Evolutionary conservation across 2,113 vertebrate genomes (phyloP).

Genomic region (Cyanistes caeruleus): DNA sequence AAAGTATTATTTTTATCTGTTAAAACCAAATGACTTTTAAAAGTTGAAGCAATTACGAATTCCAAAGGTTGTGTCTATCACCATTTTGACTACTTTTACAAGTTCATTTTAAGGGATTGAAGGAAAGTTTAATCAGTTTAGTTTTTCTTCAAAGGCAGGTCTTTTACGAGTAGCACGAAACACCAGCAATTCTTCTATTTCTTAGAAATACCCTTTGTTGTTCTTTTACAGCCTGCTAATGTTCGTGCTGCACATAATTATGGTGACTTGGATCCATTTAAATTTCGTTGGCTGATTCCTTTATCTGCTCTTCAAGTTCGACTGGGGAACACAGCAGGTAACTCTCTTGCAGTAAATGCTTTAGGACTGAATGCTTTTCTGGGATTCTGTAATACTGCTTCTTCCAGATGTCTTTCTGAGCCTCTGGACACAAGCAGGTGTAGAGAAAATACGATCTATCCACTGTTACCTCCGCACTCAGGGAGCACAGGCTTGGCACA

Average conservation of each 20-base stretch:
- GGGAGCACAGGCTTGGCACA: background rate
- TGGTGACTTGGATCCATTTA: conserved; percentile 89
- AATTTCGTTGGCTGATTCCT: conserved; percentile 96
- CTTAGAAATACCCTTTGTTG: background rate
- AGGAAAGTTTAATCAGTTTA: background rate
- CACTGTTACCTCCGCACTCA: background rate
- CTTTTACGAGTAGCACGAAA: background rate
- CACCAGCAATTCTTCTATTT: background rate
- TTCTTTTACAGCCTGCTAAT: conserved; percentile 71
- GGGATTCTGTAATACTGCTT: background rate
- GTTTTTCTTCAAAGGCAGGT: background rate
- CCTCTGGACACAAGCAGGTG: background rate
- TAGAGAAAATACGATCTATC: background rate
- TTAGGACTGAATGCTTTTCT: background rate
- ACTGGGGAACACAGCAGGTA: conserved; percentile 93
- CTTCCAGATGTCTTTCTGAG: background rate
- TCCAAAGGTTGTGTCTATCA: background rate
- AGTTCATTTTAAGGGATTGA: background rate
- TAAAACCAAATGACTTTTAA: background rate
- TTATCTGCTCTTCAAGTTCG: conserved; percentile 92
- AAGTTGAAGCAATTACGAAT: background rate
- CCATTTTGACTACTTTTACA: background rate
- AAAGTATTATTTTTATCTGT: conserved; percentile 29
- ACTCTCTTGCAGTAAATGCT: background rate
- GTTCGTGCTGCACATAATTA: conserved; percentile 81